Evolutionary conservation across 2,113 vertebrate genomes (phyloP), one percentile per base, ranked within the genome.

Genomic region (Plectropomus leopardus): DNA sequence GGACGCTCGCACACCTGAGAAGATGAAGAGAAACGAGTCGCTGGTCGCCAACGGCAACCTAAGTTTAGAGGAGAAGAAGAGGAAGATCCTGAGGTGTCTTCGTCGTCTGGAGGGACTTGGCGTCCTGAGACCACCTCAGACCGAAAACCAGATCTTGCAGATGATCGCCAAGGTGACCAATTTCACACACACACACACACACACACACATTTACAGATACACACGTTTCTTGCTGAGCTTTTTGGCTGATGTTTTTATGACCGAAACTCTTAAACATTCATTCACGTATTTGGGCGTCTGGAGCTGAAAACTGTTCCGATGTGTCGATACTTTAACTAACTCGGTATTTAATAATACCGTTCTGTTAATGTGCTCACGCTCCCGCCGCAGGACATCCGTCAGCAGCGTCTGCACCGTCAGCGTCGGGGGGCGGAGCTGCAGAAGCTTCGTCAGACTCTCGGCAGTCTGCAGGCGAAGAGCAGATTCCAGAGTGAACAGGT

Each of bases 11-110:
- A 96, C 92, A 13, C 96, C 94, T 0, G 87, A 94, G 72, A 95
- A 94, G 21, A 92, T 97, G 91, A 90, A 86, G 26, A 88, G 89
- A 28, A 94, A 92, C 71, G 88, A 36, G 65, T 96, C 96, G 0
- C 85, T 97, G 68, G 77, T 91, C 0, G 93, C 95, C 1, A 93
- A 95, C 6, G 21, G 88, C 68, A 95, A 89, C 59, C 93, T 98
- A 11, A 94, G 95, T 0, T 17, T 98, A 59, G 95, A 96, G 58
- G 97, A 99, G 89, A 99, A 98, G 90, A 98, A 97, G 58, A 93
- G 91, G 36, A 97, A 96, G 55, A 94, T 98, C 60, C 64, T 94
- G 80, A 87, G 94, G 42, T 96, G 95, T 84, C 94, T 99, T 80
- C 92, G 95, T 45, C 92, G 79, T 5, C 80, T 99, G 19, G 96